Base-by-base conservation (phyloP, 2,888 invertebrate species). In the Protodeltote pygarga region DNA sequence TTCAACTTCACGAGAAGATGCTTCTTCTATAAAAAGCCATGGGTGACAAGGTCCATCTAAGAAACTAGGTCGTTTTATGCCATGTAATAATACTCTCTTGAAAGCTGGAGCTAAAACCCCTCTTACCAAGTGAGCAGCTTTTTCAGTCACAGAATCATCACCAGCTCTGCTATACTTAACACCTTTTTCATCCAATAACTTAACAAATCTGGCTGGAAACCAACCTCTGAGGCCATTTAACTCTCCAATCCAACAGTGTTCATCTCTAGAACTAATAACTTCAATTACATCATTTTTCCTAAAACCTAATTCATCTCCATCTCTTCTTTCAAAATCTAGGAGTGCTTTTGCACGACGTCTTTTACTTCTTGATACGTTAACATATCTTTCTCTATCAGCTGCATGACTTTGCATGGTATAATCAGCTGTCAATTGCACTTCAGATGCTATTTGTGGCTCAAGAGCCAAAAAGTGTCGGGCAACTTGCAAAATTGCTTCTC, bases 241-340 rank as follows among this genome's bases (percentile, higher is more conserved):
- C 85, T 99, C 99, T 3, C 99, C 99, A 63, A 99, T 96, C 99
- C 99, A 99, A 84, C 99, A 99, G 82, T 99, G 98, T 79, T 99
- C 99, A 91, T 99, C 99, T 84, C 98, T 97, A 80, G 98, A 98
- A 77, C 98, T 98, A 15, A 99, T 95, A 28, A 99, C 97, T 37
- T 98, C 99, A 41, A 99, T 98, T 23, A 99, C 97, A 86, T 99
- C 99, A 92, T 99, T 99, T 87, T 98, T 99, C 38, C 98, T 94
- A 86, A 99, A 99, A 5, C 99, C 99, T 40, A 99, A 89, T 86
- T 99, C 99, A 92, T 99, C 99, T 65, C 99, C 99, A 88, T 99
- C 99, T 79, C 98, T 97, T 59, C 99, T 93, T 87, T 99, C 99
- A 92, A 99, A 99, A 92, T 99, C 99, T 71, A 99, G 93, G 54